phyloP scores from a whole-genome alignment of 2,797 vertebrate species.

The Trachops cirrhosus region DNA sequence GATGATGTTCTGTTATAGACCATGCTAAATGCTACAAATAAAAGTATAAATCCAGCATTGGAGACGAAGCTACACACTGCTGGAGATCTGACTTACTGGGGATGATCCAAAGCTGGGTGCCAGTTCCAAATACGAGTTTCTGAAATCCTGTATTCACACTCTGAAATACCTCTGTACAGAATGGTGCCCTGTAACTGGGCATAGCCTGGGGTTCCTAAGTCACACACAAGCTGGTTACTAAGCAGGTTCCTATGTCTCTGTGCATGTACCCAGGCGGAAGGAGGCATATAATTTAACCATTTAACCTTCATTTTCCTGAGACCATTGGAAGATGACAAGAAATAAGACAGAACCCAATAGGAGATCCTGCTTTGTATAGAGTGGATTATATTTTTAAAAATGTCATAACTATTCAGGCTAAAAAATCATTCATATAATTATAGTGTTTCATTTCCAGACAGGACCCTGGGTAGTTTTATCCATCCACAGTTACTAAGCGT shows the following conservation, averaged over 20 bases:
- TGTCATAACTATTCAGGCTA: background rate
- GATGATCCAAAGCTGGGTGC: conserved; percentile 45
- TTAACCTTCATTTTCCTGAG: conserved; percentile 39
- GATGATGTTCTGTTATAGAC: background rate
- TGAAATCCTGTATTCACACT: conserved; percentile 40
- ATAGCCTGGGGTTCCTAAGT: too few relatives aligned
- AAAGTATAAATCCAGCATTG: background rate
- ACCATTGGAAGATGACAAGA: background rate
- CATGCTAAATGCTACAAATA: background rate
- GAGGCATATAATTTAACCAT: background rate
- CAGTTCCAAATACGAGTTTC: conserved; percentile 49
- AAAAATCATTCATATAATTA: background rate
- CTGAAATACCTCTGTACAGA: conserved; percentile 39
- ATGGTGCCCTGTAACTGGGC: background rate
- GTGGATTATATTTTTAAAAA: background rate
- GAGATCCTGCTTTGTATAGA: background rate
- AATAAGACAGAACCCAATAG: background rate
- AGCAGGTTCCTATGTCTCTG: background rate
- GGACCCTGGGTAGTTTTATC: background rate
- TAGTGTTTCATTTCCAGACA: background rate
- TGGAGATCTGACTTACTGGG: conserved; percentile 70
- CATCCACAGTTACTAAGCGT: background rate
- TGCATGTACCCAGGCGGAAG: background rate
- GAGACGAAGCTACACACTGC: background rate
- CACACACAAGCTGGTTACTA: background rate